Evolutionary conservation across 2,113 vertebrate genomes (phyloP), one percentile per base, ranked within the genome.

Genomic region (Rana temporaria): DNA sequence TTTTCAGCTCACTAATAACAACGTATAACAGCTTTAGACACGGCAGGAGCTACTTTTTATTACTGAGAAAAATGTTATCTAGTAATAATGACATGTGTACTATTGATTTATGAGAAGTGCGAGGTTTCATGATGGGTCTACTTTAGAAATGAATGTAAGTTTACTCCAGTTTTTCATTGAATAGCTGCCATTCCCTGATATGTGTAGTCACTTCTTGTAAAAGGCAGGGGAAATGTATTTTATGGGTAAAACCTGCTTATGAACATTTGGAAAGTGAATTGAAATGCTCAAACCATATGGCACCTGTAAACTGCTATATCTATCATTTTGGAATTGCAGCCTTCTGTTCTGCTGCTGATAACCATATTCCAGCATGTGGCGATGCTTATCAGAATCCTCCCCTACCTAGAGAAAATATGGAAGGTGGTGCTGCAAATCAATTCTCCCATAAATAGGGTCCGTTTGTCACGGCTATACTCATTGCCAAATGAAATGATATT

Each of bases 271-370:
- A 32, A 17, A 22, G 56, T 63, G 68, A 17, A 71, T 42, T 71
- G 34, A 32, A 64, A 81, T 72, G 9, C 79, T 53, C 57, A 30
- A 62, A 68, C 79, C 67, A 81, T 81, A 81, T 81, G 79, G 68
- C 69, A 66, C 48, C 79, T 72, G 62, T 63, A 81, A 81, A 72
- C 57, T 20, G 59, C 56, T 65, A 26, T 64, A 81, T 72, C 79
- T 68, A 81, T 81, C 67, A 81, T 81, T 72, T 20, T 81, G 57
- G 57, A 71, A 71, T 30, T 72, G 68, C 63, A 59, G 71, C 79
- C 79, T 81, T 71, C 67, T 81, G 79, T 81, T 57, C 57, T 63
- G 22, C 55, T 24, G 18, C 67, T 62, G 15, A 48, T 81, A 81
- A 53, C 22, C 63, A 60, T 26, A 42, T 5, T 19, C 71, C 34